Evolutionary conservation across 2,888 invertebrate species (phyloP).

Genomic region (Andrena dorsata): DNA sequence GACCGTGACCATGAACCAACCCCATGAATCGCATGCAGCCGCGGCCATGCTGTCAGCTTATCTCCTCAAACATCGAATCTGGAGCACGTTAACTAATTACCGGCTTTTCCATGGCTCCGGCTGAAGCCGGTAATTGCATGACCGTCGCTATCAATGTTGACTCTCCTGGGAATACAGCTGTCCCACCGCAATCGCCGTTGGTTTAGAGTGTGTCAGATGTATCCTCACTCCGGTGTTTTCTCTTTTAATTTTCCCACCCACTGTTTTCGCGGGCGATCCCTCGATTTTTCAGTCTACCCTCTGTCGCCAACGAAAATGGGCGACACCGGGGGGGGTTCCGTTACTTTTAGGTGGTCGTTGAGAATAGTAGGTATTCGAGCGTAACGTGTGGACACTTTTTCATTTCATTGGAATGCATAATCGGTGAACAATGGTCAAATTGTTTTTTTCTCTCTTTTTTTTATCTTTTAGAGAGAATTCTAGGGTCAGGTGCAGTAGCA

Average conservation of each 20-base stretch:
- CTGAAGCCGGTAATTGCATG: constrained; percentile 69
- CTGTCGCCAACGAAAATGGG: background rate
- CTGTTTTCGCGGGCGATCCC: background rate
- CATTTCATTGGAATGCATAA: no score
- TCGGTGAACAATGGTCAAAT: no score
- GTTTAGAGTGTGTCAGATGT: constrained; percentile 51
- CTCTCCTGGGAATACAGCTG: constrained; percentile 70
- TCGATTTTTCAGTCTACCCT: background rate
- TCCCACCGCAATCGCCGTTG: constrained; percentile 40
- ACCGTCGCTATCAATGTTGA: constrained; percentile 70
- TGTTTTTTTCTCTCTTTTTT: no score
- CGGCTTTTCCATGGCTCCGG: constrained; percentile 72
- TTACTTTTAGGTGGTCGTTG: background rate
- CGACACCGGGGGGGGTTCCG: background rate
- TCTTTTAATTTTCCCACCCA: constrained; percentile 8
- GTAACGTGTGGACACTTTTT: no score
- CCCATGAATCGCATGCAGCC: constrained; percentile 60
- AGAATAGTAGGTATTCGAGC: no score
- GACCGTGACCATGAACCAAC: constrained; percentile 71
- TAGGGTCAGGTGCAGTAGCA: no score
- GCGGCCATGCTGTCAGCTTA: constrained; percentile 70
- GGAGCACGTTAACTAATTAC: constrained; percentile 76
- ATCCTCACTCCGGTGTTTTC: constrained; percentile 26
- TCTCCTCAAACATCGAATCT: constrained; percentile 75
- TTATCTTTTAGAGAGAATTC: no score